Percentiles rank a stretch among this genome's conserved stretches.
Evolutionary conservation across 2,113 vertebrate species (phyloP).

Genomic region (Etheostoma spectabile): DNA sequence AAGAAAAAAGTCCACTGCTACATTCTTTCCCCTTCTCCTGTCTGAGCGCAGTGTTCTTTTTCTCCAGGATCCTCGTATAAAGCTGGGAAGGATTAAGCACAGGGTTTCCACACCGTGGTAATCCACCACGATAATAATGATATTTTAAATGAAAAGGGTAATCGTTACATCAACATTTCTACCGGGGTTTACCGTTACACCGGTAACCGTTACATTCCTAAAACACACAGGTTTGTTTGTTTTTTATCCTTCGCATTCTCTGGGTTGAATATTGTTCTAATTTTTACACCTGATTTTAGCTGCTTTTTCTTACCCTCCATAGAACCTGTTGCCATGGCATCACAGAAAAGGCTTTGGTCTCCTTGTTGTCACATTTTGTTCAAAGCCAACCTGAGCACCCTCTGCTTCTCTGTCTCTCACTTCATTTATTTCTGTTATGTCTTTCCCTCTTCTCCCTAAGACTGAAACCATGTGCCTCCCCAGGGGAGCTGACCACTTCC

Average conservation of each 20-base stretch:
- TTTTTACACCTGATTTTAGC: slow-evolving; percentile 50
- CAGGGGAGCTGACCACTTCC: slow-evolving; percentile 13
- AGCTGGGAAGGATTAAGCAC: no score
- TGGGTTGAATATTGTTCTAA: slow-evolving; percentile 4
- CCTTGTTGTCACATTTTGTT: slow-evolving; percentile 64
- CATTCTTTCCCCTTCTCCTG: no score
- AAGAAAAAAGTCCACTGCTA: no score
- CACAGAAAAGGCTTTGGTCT: slow-evolving; percentile 56
- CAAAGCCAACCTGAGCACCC: slow-evolving; percentile 45
- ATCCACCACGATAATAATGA: no score
- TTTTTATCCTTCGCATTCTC: slow-evolving; percentile 4
- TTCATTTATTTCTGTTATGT: slow-evolving; percentile 22
- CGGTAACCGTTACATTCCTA: no score
- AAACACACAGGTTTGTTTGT: background rate
- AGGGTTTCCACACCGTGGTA: no score
- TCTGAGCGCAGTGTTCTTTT: no score
- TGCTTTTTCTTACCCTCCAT: slow-evolving; percentile 30
- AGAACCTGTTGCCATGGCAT: slow-evolving; percentile 70
- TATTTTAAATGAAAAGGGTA: no score
- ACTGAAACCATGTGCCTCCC: slow-evolving; percentile 33
- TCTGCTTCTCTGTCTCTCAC: slow-evolving; percentile 20
- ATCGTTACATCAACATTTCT: no score
- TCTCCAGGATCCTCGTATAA: no score
- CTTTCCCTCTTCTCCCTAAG: slow-evolving; percentile 19
- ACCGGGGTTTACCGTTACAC: no score